These are phyloP conservation scores for Gadopsis bispinosus DNA, from an alignment of 2,797 vertebrate genomes.

Conservation along the genomic window DNA sequence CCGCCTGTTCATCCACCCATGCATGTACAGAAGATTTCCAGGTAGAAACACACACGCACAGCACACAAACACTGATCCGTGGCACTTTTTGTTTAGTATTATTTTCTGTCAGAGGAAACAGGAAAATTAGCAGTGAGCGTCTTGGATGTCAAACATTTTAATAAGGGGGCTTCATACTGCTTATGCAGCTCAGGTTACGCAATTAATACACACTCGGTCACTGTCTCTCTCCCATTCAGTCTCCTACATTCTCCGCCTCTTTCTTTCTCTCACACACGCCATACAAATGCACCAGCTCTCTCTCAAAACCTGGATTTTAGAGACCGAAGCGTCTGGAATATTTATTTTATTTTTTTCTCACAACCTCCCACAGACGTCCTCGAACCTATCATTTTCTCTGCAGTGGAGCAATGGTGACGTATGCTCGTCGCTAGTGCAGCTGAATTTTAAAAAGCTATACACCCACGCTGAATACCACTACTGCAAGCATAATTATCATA, in stretches of 20 bases:
- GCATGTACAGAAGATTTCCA: slow-evolving; percentile 27
- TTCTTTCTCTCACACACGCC: slow-evolving; percentile 39
- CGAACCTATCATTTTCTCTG: slow-evolving; percentile 88
- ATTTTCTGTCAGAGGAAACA: slow-evolving; percentile 36
- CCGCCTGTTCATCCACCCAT: slow-evolving; percentile 35
- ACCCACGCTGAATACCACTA: slow-evolving; percentile 85
- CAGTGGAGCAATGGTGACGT: slow-evolving; percentile 86
- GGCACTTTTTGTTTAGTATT: not conserved
- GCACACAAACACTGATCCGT: slow-evolving; percentile 10
- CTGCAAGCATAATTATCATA: slow-evolving; percentile 84
- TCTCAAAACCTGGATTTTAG: slow-evolving; percentile 69
- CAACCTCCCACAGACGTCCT: slow-evolving; percentile 87
- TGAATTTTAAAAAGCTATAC: slow-evolving; percentile 89
- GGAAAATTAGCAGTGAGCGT: slow-evolving; percentile 43
- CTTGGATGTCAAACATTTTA: slow-evolving; percentile 53
- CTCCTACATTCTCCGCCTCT: slow-evolving; percentile 35
- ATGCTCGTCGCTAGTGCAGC: slow-evolving; percentile 84
- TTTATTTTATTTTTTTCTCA: slow-evolving; percentile 41
- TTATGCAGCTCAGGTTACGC: slow-evolving; percentile 40
- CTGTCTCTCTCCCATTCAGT: slow-evolving; percentile 52
- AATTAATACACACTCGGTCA: slow-evolving; percentile 45
- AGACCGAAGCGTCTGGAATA: slow-evolving; percentile 81
- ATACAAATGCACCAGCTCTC: slow-evolving; percentile 52
- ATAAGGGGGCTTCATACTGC: slow-evolving; percentile 37
- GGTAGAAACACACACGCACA: slow-evolving; percentile 7